Evolutionary conservation across 2,797 vertebrate genomes (phyloP).

Genomic region (Pempheris klunzingeri): DNA sequence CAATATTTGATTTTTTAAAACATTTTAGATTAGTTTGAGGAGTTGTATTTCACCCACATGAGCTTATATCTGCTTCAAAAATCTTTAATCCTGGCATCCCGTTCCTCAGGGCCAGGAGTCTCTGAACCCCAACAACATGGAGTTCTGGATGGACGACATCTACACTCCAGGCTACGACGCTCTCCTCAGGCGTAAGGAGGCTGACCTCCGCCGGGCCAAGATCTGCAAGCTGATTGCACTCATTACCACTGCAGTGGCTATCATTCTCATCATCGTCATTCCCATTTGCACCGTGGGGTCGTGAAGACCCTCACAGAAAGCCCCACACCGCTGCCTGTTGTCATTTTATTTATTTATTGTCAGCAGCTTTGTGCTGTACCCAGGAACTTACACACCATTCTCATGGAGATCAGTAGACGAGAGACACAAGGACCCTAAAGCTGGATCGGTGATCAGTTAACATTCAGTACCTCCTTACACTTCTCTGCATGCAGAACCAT

Average conservation of each 20-base stretch:
- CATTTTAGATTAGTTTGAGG: neutral
- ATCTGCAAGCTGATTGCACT: slow-evolving; percentile 94
- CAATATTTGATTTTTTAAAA: neutral
- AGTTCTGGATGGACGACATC: slow-evolving; percentile 98
- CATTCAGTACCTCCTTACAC: slow-evolving; percentile 27
- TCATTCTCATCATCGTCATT: slow-evolving; percentile 93
- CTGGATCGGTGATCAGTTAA: slow-evolving; percentile 19
- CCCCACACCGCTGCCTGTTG: slow-evolving; percentile 14
- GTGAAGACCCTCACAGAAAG: slow-evolving; percentile 73
- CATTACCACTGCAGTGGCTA: slow-evolving; percentile 85
- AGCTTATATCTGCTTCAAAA: slow-evolving; percentile 5
- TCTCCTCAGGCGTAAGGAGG: slow-evolving; percentile 92
- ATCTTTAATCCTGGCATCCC: slow-evolving; percentile 11
- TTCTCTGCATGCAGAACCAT: slow-evolving; percentile 59
- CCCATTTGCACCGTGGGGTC: slow-evolving; percentile 92
- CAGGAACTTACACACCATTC: slow-evolving; percentile 40
- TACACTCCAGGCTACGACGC: slow-evolving; percentile 94
- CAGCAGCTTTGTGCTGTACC: slow-evolving; percentile 42
- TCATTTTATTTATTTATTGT: slow-evolving; percentile 28
- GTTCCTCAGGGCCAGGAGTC: slow-evolving; percentile 90
- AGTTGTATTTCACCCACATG: neutral
- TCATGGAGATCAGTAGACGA: slow-evolving; percentile 24
- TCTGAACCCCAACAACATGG: slow-evolving; percentile 95
- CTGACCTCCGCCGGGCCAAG: slow-evolving; percentile 90
- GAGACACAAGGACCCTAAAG: slow-evolving; percentile 26